Percentiles rank a stretch among this genome's conserved stretches.
Evolutionary conservation across 2,113 vertebrate genomes (phyloP).

Genomic region (Microtus ochrogaster): DNA sequence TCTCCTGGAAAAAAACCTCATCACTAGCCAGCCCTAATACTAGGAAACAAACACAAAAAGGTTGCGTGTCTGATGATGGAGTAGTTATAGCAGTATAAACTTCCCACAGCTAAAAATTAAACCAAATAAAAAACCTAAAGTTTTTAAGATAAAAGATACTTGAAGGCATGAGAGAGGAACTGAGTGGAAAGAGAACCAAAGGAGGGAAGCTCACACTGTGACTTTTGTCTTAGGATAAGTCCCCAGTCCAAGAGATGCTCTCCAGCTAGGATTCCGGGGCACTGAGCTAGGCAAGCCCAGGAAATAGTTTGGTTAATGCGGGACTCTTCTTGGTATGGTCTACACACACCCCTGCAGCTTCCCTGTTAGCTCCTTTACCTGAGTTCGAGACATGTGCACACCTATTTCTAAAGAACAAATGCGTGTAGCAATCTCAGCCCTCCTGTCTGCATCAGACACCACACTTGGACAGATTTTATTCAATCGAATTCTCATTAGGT

Average conservation of each 20-base stretch:
- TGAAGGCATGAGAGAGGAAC: neutral
- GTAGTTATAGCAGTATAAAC: neutral
- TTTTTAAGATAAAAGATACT: neutral
- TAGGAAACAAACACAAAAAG: conserved; percentile 37
- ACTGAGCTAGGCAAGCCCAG: neutral
- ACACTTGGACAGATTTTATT: neutral
- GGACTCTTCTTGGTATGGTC: neutral
- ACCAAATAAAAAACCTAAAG: neutral
- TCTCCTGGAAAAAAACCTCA: conserved; percentile 61
- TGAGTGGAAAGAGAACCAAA: neutral
- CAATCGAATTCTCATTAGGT: neutral
- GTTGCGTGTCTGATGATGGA: neutral
- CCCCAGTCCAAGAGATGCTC: neutral
- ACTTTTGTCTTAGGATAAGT: neutral
- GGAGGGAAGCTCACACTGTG: neutral
- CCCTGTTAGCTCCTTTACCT: neutral
- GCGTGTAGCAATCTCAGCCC: neutral
- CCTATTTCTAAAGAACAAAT: neutral
- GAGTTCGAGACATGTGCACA: neutral
- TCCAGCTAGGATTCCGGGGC: neutral
- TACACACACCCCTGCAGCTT: too few relatives aligned
- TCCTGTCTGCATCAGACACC: neutral
- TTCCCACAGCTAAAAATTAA: conserved; percentile 18
- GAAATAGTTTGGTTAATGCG: neutral
- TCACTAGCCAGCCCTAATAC: conserved; percentile 36